Base-by-base conservation (phyloP, 2,797 vertebrate genomes). In the Balearica regulorum region DNA sequence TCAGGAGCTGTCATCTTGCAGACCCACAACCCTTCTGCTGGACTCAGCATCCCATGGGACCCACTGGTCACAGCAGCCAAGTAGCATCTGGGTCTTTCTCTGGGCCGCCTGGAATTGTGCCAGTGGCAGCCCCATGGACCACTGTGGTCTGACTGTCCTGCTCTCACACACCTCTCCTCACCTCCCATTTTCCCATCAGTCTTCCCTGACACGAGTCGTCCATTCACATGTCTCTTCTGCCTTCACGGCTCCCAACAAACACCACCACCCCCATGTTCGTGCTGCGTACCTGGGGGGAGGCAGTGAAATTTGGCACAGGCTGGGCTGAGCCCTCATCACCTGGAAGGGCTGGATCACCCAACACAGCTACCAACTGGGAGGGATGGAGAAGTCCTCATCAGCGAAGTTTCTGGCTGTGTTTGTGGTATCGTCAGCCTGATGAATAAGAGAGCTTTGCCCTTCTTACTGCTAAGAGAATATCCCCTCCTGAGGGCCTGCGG, bases 381-480 rank as follows among this genome's bases (percentile, higher is more conserved):
- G 31, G 87, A 10, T 28, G 57, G 84, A 73, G 64, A 33, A 2
- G 8, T 41, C 19, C n/a, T 62, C 72, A 19, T 16, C 43, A 29
- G n/a, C 1, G 2, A 5, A 25, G 18, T 8, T 69, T 22, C 85
- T 89, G 44, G 18, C 64, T 60, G 0, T 1, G 0, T 20, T 46
- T 0, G 0, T 64, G 48, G 10, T 18, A 0, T 28, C 76, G 60
- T 61, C 79, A 82, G 33, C 71, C 66, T 84, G 46, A 22, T 46
- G 72, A 49, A 7, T 29, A 46, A 13, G 61, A 64, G 58, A 58
- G 26, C 24, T 76, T 64, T 91, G 39, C 19, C 41, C 35, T 72
- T 13, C 18, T 35, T 84, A 18, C 29, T 80, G 46, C 35, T 49
- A 41, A 28, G 46, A 10, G n/a, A 33, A 1, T 9, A 19, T 68